Evolutionary conservation across 1,140 invertebrate genomes (phyloP), one percentile per base, ranked within the genome.

Genomic region (Panulirus ornatus): DNA sequence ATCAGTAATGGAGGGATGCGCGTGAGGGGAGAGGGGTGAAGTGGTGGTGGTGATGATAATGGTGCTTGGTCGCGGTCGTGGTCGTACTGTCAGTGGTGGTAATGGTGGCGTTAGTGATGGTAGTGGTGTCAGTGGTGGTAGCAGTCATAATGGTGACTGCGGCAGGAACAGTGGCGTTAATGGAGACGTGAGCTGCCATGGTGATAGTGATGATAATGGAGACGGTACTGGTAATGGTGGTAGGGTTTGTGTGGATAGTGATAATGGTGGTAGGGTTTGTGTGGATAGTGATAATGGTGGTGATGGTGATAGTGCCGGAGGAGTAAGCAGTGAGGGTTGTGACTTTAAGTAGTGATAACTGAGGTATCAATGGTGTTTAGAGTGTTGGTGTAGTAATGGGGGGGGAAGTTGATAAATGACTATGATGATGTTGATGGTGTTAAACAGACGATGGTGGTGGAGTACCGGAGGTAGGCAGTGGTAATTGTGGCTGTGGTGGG

Each of bases 41-140:
- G n/a, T n/a, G n/a, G n/a, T n/a, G n/a, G n/a, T n/a, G n/a, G n/a
- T n/a, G n/a, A n/a, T n/a, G n/a, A n/a, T n/a, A n/a, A n/a, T n/a
- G n/a, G n/a, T n/a, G n/a, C n/a, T n/a, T 76, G n/a, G 73, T 42
- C n/a, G 73, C 40, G 40, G 73, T 76, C n/a, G 34, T 42, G 40
- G 73, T 38, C n/a, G 34, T 42, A 76, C 27, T 38, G 40, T 27
- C 40, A 76, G 73, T 38, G 40, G 73, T 76, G 40, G 73, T 40
- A 42, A 38, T 76, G 73, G n/a, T n/a, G n/a, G n/a, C n/a, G n/a
- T n/a, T n/a, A n/a, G n/a, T n/a, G n/a, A n/a, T n/a, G n/a, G n/a
- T 76, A 76, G 73, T 38, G 40, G 73, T 40, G 5, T 27, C n/a
- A 42, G 36, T 38, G 40, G 34, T 42, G 40, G 73, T 38, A 42